These are phyloP conservation scores for Heterochromis multidens DNA, from an alignment of 2,113 vertebrate genomes.

Conservation along the genomic window DNA sequence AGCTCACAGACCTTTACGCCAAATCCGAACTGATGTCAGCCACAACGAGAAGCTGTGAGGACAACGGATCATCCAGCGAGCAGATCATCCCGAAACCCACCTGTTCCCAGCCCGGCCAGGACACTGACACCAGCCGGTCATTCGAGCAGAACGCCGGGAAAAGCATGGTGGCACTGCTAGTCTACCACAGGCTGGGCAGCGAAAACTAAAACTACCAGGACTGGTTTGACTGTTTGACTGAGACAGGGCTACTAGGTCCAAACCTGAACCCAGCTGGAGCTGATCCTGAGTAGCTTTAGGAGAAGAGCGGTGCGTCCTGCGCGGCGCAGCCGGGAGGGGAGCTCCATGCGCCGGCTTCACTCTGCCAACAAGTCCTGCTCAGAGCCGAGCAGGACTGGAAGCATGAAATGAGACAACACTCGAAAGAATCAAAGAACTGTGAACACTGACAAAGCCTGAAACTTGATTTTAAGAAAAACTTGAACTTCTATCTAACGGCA, in stretches of 20 bases:
- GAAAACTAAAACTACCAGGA: slow-evolving; percentile 33
- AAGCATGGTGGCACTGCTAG: slow-evolving; percentile 74
- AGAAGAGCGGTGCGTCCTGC: background rate
- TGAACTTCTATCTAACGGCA: slow-evolving; percentile 38
- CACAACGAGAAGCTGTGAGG: background rate
- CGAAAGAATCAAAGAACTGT: background rate
- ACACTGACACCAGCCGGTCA: background rate
- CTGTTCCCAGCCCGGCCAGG: slow-evolving; percentile 21
- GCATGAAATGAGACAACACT: background rate
- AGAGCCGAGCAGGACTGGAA: background rate
- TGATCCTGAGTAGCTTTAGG: background rate
- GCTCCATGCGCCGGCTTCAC: background rate
- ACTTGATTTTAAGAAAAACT: slow-evolving; percentile 57
- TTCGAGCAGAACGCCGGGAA: slow-evolving; percentile 63
- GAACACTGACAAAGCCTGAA: slow-evolving; percentile 9
- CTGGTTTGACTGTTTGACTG: background rate
- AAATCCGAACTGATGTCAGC: background rate
- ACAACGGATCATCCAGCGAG: background rate
- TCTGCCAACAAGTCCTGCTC: background rate
- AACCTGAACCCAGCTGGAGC: background rate
- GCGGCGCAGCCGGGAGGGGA: background rate
- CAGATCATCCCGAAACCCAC: slow-evolving; percentile 3
- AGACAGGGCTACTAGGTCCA: background rate
- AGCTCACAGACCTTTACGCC: background rate
- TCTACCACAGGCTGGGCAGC: slow-evolving; percentile 70